Evolutionary conservation across 2,888 invertebrate genomes (phyloP).

Genomic region (Ectobius pallidus): DNA sequence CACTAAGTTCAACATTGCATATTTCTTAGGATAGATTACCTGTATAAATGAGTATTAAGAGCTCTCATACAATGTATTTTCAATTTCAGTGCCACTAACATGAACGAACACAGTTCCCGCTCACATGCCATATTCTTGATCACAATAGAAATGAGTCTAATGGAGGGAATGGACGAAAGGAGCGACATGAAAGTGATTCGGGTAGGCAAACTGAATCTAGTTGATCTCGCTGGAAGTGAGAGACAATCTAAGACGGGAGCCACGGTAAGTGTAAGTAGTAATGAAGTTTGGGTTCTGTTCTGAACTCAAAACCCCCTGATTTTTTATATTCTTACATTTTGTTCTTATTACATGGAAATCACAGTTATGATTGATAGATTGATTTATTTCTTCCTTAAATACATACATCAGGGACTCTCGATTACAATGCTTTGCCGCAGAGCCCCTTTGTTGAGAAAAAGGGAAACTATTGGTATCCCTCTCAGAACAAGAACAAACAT

Average conservation of each 20-base stretch:
- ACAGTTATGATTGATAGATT: no score
- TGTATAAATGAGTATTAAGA: no score
- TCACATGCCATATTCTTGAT: constrained; percentile 99
- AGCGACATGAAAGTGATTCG: constrained; percentile 58
- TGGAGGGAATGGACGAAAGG: constrained; percentile 67
- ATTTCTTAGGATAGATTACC: no score
- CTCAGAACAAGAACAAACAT: no score
- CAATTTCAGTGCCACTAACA: constrained; percentile 78
- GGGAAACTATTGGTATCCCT: no score
- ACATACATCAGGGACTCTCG: no score
- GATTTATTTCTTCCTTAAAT: no score
- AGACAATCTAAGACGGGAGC: constrained; percentile 96
- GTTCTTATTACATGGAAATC: no score
- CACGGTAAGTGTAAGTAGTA: constrained; percentile 57
- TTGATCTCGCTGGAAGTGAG: constrained; percentile 98
- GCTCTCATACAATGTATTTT: no score
- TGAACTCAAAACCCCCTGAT: not conserved
- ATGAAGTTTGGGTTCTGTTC: not conserved
- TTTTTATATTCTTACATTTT: not conserved
- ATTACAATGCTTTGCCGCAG: no score
- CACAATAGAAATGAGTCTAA: constrained; percentile 91
- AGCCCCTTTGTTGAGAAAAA: no score
- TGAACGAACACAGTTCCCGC: constrained; percentile 98
- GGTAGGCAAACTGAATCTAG: constrained; percentile 95
- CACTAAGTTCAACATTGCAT: no score